These are phyloP conservation scores for Mechanitis mazaeus DNA, from an alignment of 2,888 invertebrate genomes.

Conservation along the genomic window DNA sequence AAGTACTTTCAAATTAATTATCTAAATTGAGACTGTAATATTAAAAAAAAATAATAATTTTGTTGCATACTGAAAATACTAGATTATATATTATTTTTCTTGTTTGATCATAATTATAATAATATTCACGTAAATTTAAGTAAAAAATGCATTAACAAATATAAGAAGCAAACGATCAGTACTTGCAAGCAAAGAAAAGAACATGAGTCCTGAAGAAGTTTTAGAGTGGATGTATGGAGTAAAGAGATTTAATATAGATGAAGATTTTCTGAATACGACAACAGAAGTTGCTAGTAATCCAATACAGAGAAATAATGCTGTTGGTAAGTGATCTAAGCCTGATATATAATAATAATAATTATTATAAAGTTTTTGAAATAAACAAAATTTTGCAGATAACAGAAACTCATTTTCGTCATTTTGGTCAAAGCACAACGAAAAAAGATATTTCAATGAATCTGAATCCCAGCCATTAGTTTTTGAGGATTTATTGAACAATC, in stretches of 20 bases:
- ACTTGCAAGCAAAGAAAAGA: slow-evolving; percentile 14
- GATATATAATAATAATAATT: too few species aligned
- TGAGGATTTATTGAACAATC: slow-evolving; percentile 12
- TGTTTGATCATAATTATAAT: too few species aligned
- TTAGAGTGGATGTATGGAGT: slow-evolving; percentile 41
- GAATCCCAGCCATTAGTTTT: slow-evolving; percentile 9
- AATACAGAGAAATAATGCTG: not conserved
- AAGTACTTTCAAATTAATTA: too few species aligned
- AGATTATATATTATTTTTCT: too few species aligned
- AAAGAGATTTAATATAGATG: slow-evolving; percentile 19
- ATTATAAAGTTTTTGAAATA: too few species aligned
- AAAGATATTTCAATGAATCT: not conserved
- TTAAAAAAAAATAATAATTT: too few species aligned
- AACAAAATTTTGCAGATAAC: not conserved
- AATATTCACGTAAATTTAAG: not conserved
- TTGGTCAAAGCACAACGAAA: not conserved
- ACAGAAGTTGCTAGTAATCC: slow-evolving; percentile 3
- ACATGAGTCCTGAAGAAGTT: slow-evolving; percentile 33
- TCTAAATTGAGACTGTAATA: too few species aligned
- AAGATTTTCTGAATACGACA: not conserved
- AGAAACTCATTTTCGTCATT: not conserved
- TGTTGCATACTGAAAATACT: too few species aligned
- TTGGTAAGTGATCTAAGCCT: not conserved
- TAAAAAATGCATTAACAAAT: slow-evolving; percentile 9
- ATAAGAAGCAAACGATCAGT: slow-evolving; percentile 35